These are phyloP conservation scores for Mesocricetus auratus DNA, from an alignment of 2,113 vertebrate genomes.

Conservation along the genomic window DNA sequence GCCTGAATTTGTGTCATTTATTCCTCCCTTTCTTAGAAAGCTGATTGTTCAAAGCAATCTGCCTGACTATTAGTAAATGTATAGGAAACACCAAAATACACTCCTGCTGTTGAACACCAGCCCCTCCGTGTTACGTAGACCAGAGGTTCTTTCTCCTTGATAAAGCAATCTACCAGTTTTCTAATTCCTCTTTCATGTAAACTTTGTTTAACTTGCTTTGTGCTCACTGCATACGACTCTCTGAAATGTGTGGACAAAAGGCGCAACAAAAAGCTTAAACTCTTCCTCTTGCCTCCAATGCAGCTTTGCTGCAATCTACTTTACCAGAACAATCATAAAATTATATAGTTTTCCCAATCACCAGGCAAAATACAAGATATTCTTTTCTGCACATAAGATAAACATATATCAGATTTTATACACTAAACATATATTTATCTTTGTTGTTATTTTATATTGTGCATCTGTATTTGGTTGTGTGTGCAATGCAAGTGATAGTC, in stretches of 20 bases:
- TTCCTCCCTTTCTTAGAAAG: not conserved
- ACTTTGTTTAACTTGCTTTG: not conserved
- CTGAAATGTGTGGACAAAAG: not conserved
- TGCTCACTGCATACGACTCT: not conserved
- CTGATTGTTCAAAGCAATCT: not conserved
- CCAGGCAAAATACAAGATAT: not conserved
- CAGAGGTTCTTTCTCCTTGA: not conserved
- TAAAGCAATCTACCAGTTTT: not conserved
- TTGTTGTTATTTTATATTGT: not conserved
- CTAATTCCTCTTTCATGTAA: not conserved
- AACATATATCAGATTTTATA: not conserved
- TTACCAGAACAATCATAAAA: conserved; percentile 6
- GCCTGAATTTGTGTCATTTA: conserved; percentile 39
- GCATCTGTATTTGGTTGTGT: not conserved
- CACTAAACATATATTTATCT: not conserved
- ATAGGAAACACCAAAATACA: not conserved
- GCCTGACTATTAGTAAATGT: not conserved
- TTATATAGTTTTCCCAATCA: conserved; percentile 10
- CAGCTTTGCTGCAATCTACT: not conserved
- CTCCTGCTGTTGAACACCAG: not conserved
- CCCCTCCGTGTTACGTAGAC: not conserved
- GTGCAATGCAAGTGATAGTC: not conserved
- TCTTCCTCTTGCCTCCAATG: not conserved
- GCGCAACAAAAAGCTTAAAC: not conserved
- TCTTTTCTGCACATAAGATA: not conserved